Evolutionary conservation across 2,113 vertebrate genomes (phyloP), one percentile per base, ranked within the genome.

Genomic region (Pagrus major): DNA sequence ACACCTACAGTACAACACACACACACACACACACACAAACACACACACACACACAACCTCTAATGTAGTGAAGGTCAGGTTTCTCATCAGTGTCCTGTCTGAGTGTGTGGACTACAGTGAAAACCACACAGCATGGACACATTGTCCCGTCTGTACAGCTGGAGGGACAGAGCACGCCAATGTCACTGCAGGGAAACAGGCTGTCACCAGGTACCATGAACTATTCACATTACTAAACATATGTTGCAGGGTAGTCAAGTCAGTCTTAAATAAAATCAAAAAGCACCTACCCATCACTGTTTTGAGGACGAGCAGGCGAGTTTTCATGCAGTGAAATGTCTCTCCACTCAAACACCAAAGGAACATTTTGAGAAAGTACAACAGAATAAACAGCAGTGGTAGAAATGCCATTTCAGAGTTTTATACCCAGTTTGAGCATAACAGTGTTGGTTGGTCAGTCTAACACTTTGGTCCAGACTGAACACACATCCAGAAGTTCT

Each of bases 1-100:
- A 61, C 67, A 66, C 20, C 21, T 21, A 29, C 63, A 35, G 52
- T 54, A 54, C 12, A 54, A 54, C 41, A 60, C 31, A 49, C 58
- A 71, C 46, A 65, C 80, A 71, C 49, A 49, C 16, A 60, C 61
- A 81, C 47, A 75, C 31, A 73, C 65, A 74, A 15, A 68, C 75
- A 67, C 37, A 71, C 59, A 66, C 64, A 60, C 63, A 81, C 47
- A 75, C 31, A 73, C 65, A 74, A 67, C 69, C 39, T 73, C 46
- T 71, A 71, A 69, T 44, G 73, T 64, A 52, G 71, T 84, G 76
- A 85, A 86, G 89, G 84, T 85, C 69, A 76, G 70, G 67, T 80
- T 84, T 84, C 77, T 78, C 74, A 78, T 85, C 86, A 79, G 71
- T 59, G 84, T 78, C 83, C 69, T 84, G 76, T 76, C 71, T 71